Base-by-base conservation (phyloP, 2,797 vertebrate genomes). In the Hirundo rustica region DNA sequence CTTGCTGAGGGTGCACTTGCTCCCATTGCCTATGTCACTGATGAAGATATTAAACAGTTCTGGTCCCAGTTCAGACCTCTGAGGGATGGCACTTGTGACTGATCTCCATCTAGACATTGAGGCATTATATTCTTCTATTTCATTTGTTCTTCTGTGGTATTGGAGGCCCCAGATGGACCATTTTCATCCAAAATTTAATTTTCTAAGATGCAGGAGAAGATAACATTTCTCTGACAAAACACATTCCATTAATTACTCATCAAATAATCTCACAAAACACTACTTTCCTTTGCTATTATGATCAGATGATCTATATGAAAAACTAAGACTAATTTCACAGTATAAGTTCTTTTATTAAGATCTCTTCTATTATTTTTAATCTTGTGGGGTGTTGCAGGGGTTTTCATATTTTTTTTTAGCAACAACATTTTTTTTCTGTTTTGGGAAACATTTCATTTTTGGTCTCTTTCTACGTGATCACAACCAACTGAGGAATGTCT, bases 381-480 rank as follows among this genome's bases (percentile, higher is more conserved):
- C 32, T 32, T 2, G 0, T 7, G 4, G 9, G 4, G 5, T 34
- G 25, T 73, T 67, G 9, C 22, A 29, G 23, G 5, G 8, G 3
- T 30, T 51, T 76, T 26, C 18, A 34, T 62, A 0, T 53, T 44
- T 72, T 44, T 72, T 64, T 32, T 40, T 32, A 7, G 5, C 20
- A 61, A 61, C 7, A 61, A 75, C 4, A 19, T 2, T 11, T 25
- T 25, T 19, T 50, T 73, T 36, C 7, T 4, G 38, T 66, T 89
- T 13, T 62, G 4, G 0, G 2, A 53, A 54, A 17, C 4, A 21
- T 68, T 60, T 84, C 2, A 50, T 84, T 66, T 79, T 20, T 26
- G 4, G 17, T 76, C 10, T 60, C 8, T 10, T 65, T 65, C 32
- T 68, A 38, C 2, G 3, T 20, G 29, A 54, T 30, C 25, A 57